Conservation (phyloP, 1,140 invertebrate species). For the Heliconius melpomene region DNA sequence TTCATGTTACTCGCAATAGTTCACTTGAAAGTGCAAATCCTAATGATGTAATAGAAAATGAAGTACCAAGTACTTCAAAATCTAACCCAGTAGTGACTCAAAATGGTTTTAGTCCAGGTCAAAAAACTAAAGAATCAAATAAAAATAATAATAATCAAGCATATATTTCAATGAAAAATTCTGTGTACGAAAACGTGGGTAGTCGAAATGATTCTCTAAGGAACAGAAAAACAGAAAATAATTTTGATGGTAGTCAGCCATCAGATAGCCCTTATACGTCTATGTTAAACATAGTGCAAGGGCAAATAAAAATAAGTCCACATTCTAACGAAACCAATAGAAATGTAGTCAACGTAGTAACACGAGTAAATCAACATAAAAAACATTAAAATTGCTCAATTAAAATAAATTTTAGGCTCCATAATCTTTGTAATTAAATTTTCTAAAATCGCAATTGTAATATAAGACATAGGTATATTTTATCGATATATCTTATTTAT, state of each 20-base stretch:
- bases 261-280: conserved; percentile 68
- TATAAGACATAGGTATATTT: background rate
- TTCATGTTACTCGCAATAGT: conserved; percentile 59
- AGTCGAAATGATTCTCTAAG: conserved; percentile 50
- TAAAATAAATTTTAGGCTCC: background rate
- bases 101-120: conserved; percentile 58
- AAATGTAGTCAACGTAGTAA: conserved; percentile 70
- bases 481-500: too few relatives aligned
- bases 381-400: conserved; percentile 62
- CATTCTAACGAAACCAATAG: conserved; percentile 64
- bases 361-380: conserved; percentile 54
- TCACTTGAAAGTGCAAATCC: conserved; percentile 57
- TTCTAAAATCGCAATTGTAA: background rate
- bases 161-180: conserved; percentile 80
- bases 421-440: background rate
- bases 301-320: conserved; percentile 79
- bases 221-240: conserved; percentile 46
- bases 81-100: conserved; percentile 54
- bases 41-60: conserved; percentile 50
- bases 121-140: conserved; percentile 31
- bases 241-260: conserved; percentile 47
- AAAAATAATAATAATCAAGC: conserved; percentile 39
- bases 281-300: conserved; percentile 79
- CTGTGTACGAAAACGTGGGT: conserved; percentile 77
- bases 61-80: conserved; percentile 39